Evolutionary conservation across 2,113 vertebrate species (phyloP), one percentile per base, ranked within the genome.

Genomic region (Leptosomus discolor): DNA sequence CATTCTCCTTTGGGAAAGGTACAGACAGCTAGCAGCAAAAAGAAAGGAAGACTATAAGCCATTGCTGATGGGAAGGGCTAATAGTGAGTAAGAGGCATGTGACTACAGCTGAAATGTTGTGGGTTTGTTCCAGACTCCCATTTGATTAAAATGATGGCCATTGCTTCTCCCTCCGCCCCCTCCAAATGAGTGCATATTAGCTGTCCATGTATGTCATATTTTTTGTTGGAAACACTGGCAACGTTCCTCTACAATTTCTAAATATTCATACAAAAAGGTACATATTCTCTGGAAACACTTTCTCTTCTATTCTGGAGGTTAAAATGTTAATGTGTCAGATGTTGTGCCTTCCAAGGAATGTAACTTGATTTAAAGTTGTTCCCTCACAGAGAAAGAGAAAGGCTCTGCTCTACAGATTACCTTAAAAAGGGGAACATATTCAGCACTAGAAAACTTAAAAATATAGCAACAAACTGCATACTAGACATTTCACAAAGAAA

Each of bases 151-250:
- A 67, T 34, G 1, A 32, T 74, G 20, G 8, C 10, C 36, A 15
- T 32, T 11, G 6, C 5, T 43, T 22, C 3, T 6, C 6, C 1
- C 17, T 11, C 11, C 9, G 3, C 4, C 5, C 3, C 12, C 5
- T 12, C 6, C 22, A 29, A 56, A 56, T 36, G 23, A 19, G 18
- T 69, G 21, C 15, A 17, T n/a, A 41, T 6, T 34, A 24, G 30
- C 32, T 64, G 16, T 86, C 9, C 1, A 0, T 21, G 2, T 68
- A 8, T 45, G 7, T 12, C 0, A 4, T 27, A 12, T 6, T 73
- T 29, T 57, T 71, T n/a, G 5, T 50, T 68, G 12, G 4, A 71
- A 82, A 41, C 56, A 45, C 27, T 51, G 7, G 34, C 23, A 82
- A 63, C 9, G 53, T 57, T 77, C 2, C 57, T 61, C n/a, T 54